These are phyloP conservation scores for Hirudinaria manillensis DNA, from an alignment of 2,888 invertebrate species.

Conservation along the genomic window DNA sequence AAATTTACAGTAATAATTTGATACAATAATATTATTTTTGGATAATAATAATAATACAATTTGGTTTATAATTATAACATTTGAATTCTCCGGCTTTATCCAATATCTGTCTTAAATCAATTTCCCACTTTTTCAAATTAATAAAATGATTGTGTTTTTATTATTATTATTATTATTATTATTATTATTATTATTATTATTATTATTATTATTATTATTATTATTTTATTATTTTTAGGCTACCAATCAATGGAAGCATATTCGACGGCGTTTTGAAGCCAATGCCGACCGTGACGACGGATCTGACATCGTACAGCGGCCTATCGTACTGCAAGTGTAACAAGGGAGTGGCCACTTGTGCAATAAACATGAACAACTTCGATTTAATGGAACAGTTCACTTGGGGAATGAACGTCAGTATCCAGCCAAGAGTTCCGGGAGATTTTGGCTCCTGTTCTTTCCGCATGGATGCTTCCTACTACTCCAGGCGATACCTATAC, in stretches of 20 bases:
- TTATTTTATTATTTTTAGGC: background rate
- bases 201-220: background rate
- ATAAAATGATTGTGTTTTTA: background rate
- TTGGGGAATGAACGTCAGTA: constrained; percentile 12
- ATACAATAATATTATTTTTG: background rate
- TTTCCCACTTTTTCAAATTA: background rate
- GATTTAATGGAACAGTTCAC: constrained; percentile 1
- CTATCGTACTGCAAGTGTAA: constrained; percentile 20
- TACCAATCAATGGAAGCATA: constrained; percentile 11
- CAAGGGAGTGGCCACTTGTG: constrained; percentile 9
- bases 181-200: background rate
- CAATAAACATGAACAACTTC: background rate
- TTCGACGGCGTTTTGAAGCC: constrained; percentile 25
- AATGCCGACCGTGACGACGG: background rate
- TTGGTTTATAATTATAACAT: background rate
- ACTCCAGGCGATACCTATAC: constrained; percentile 1
- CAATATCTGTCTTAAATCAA: no score
- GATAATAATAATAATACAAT: background rate
- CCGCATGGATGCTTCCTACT: constrained; percentile 7
- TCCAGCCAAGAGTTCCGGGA: constrained; percentile 23
- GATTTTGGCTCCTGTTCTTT: background rate
- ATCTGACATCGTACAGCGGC: background rate
- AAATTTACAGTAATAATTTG: background rate
- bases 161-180: background rate
- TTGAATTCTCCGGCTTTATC: no score